A percentile compares a stretch with the other conserved stretches of the same genome.
Conservation (phyloP, 2,797 vertebrate species). For the Bovichtus diacanthus region DNA sequence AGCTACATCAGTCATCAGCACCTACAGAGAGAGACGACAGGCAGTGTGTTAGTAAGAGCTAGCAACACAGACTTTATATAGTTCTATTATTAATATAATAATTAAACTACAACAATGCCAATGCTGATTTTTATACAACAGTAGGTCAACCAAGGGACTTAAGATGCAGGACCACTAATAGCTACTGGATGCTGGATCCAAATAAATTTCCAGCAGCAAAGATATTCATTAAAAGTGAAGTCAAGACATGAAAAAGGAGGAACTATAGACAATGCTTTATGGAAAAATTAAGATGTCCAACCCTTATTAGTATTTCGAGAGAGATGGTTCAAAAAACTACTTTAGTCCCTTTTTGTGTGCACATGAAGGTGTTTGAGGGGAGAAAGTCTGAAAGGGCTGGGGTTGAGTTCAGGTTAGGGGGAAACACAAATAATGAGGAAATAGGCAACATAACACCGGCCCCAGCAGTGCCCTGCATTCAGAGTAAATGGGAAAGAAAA, state of each 20-base stretch:
- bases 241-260: background rate
- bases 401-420: background rate
- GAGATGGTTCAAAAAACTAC: background rate
- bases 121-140: background rate
- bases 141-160: background rate
- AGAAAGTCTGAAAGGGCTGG: background rate
- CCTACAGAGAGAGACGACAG: conserved; percentile 52
- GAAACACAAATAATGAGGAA: background rate
- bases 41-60: background rate
- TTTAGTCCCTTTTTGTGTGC: background rate
- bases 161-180: background rate
- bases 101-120: background rate
- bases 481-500: background rate
- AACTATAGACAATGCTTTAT: background rate
- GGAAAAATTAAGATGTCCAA: background rate
- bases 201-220: background rate
- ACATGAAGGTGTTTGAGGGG: background rate
- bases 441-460: background rate
- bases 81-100: background rate
- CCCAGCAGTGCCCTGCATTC: no score
- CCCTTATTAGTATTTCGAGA: background rate
- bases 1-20: conserved; percentile 36
- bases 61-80: background rate
- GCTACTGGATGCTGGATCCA: background rate
- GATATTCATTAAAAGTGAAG: background rate